phyloP scores from a whole-genome alignment of 2,888 invertebrate genomes.

The Cantharis rustica region DNA sequence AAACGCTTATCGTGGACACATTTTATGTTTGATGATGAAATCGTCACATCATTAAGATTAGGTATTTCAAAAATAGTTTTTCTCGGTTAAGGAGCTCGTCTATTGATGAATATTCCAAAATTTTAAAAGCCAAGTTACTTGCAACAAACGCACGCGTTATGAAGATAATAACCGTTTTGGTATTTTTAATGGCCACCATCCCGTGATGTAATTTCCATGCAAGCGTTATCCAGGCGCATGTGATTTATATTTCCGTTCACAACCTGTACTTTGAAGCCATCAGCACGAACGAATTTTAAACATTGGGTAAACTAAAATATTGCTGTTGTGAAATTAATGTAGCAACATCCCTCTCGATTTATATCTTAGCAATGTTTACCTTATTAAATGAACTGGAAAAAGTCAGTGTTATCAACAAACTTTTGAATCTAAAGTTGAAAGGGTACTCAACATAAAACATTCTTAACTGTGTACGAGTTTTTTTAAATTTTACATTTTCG shows the following conservation, averaged over 20 bases:
- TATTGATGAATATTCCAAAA: neutral
- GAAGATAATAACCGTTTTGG: constrained; percentile 35
- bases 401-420: constrained; percentile 20
- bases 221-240: constrained; percentile 41
- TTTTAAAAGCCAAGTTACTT: constrained; percentile 18
- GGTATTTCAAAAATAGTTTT: neutral
- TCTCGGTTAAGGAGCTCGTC: neutral
- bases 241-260: constrained; percentile 50
- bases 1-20: constrained; percentile 19
- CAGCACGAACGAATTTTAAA: constrained; percentile 49
- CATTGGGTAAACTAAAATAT: constrained; percentile 40
- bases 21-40: constrained; percentile 33
- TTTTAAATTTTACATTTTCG: neutral
- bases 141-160: constrained; percentile 25
- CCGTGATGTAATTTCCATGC: constrained; percentile 39
- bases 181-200: constrained; percentile 43
- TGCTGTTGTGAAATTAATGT: constrained; percentile 29
- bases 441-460: neutral
- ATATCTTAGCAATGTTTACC: constrained; percentile 24
- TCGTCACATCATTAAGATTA: constrained; percentile 35
- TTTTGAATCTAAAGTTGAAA: neutral
- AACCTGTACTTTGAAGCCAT: constrained; percentile 50
- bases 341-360: constrained; percentile 28
- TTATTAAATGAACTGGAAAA: constrained; percentile 28
- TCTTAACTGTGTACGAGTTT: neutral